These are phyloP conservation scores for Platorchestia sp. DNA, from an alignment of 1,140 invertebrate species.

Conservation along the genomic window DNA sequence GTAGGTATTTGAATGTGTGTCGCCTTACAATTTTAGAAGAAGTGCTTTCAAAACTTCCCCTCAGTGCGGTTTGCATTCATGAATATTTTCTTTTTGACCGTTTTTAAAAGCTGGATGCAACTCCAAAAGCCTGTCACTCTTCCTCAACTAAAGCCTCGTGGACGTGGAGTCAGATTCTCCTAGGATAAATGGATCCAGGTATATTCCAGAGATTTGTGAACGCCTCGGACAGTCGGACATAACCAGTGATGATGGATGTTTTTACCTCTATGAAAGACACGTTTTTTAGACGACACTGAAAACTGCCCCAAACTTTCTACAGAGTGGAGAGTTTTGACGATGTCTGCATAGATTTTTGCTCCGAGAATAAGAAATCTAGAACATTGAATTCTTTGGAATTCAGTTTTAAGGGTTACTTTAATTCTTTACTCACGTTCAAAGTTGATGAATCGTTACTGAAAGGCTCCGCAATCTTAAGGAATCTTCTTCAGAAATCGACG, in stretches of 20 bases:
- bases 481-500: not conserved
- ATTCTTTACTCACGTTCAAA: not conserved
- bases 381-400: not conserved
- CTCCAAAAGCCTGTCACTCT: not conserved
- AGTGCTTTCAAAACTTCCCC: not conserved
- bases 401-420: not conserved
- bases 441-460: not conserved
- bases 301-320: not conserved
- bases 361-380: not conserved
- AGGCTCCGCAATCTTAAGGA: not conserved
- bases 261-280: not conserved
- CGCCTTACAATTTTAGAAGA: too few relatives aligned
- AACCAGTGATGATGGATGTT: not conserved
- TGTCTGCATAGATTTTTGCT: not conserved
- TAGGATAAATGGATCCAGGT: not conserved
- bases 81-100: not conserved
- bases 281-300: not conserved
- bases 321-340: not conserved
- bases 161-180: not conserved
- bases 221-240: not conserved
- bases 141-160: not conserved
- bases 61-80: not conserved
- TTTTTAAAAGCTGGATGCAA: not conserved
- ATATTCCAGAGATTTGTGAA: not conserved
- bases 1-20: too few relatives aligned